phyloP scores from a whole-genome alignment of 2,888 invertebrate genomes.

The Acholoe squamosa region DNA sequence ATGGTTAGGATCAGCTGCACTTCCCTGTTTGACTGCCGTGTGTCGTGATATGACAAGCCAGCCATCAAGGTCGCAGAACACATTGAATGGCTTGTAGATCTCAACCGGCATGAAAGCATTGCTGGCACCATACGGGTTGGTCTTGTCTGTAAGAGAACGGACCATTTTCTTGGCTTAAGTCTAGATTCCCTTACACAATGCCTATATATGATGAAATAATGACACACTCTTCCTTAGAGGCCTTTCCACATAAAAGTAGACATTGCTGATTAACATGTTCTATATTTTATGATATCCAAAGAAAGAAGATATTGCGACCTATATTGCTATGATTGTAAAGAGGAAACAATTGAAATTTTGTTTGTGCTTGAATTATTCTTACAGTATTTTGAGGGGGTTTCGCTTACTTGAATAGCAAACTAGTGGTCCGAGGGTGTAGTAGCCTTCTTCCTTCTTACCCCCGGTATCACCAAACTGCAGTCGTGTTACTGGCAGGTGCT shows the following conservation, averaged over 20 bases:
- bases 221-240: no score
- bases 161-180: no score
- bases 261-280: no score
- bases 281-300: no score
- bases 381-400: background rate
- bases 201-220: no score
- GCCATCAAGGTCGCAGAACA: slow-evolving; percentile 64
- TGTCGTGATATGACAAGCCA: slow-evolving; percentile 61
- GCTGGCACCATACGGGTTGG: slow-evolving; percentile 40
- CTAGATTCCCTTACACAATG: no score
- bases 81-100: slow-evolving; percentile 60
- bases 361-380: no score
- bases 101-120: slow-evolving; percentile 62
- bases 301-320: no score
- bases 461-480: slow-evolving; percentile 65
- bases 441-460: slow-evolving; percentile 59
- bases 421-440: slow-evolving; percentile 62
- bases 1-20: background rate
- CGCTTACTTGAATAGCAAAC: slow-evolving; percentile 62
- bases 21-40: background rate
- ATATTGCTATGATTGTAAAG: no score
- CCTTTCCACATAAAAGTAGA: no score
- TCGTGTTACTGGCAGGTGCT: slow-evolving; percentile 53
- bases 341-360: no score
- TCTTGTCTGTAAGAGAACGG: slow-evolving; percentile 40